Percentiles rank a stretch among this genome's conserved stretches.
Conservation (phyloP, 2,888 invertebrate genomes). For the Lycia hirtaria region DNA sequence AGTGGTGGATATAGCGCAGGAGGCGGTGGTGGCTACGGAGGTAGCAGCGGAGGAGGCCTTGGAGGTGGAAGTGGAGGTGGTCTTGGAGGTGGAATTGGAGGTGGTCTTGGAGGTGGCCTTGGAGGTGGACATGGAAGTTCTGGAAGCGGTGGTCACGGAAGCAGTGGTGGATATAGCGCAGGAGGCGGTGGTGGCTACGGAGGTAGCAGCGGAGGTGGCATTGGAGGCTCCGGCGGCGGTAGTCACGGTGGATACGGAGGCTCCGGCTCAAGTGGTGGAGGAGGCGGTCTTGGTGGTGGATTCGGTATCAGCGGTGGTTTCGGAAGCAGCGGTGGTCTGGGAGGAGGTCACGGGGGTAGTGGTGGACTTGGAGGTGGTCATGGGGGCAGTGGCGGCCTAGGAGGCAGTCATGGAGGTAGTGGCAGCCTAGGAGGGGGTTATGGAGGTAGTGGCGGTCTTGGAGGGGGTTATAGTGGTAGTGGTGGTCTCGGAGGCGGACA, state of each 20-base stretch:
- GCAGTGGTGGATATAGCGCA: constrained; percentile 31
- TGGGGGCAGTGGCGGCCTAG: constrained; percentile 42
- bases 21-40: constrained; percentile 38
- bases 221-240: constrained; percentile 36
- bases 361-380: constrained; percentile 43
- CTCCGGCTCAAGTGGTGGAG: constrained; percentile 36
- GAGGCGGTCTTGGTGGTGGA: constrained; percentile 17
- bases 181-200: constrained; percentile 36
- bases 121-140: constrained; percentile 38
- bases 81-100: constrained; percentile 41
- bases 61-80: constrained; percentile 40
- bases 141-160: constrained; percentile 28
- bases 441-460: constrained; percentile 36
- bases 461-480: constrained; percentile 40
- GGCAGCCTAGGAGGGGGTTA: constrained; percentile 37
- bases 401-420: constrained; percentile 41
- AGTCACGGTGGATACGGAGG: constrained; percentile 31
- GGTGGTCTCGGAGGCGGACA: constrained; percentile 35
- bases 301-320: constrained; percentile 14
- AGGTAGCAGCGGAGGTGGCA: constrained; percentile 44
- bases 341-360: constrained; percentile 34
- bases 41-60: constrained; percentile 44
- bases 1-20: constrained; percentile 35
- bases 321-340: constrained; percentile 38
- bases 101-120: constrained; percentile 40